Percentiles rank a stretch among this genome's conserved stretches.
Conservation (phyloP, 2,113 vertebrate species). For the Fulmarus glacialis region DNA sequence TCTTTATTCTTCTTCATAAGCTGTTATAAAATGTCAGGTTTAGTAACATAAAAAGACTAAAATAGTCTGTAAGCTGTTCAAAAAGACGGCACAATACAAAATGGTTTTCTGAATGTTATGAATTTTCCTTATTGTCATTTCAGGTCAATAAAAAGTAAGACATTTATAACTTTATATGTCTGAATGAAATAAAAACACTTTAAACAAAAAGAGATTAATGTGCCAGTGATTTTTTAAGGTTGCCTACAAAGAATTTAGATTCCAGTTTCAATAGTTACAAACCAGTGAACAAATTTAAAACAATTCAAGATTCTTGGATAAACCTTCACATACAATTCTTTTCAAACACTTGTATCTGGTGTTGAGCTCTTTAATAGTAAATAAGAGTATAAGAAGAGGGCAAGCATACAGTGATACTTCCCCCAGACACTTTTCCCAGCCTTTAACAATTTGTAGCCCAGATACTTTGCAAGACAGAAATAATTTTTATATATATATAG, state of each 20-base stretch:
- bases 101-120: not conserved
- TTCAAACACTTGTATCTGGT: not conserved
- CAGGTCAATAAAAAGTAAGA: not conserved
- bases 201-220: not conserved
- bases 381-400: not conserved
- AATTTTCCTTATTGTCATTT: not conserved
- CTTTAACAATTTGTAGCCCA: not conserved
- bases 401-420: not conserved
- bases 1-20: constrained; percentile 72
- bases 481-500: not conserved
- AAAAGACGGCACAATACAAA: not conserved
- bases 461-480: not conserved
- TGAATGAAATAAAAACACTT: not conserved
- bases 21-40: constrained; percentile 46
- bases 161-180: not conserved
- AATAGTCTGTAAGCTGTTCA: not conserved
- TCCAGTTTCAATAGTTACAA: not conserved
- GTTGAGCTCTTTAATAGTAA: not conserved
- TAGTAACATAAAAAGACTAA: not conserved
- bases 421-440: not conserved
- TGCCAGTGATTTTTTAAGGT: not conserved
- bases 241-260: not conserved
- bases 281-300: not conserved
- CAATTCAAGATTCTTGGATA: not conserved
- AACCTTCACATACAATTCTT: not conserved